phyloP scores from a whole-genome alignment of 2,113 vertebrate species.

The Chaetops frenatus region DNA sequence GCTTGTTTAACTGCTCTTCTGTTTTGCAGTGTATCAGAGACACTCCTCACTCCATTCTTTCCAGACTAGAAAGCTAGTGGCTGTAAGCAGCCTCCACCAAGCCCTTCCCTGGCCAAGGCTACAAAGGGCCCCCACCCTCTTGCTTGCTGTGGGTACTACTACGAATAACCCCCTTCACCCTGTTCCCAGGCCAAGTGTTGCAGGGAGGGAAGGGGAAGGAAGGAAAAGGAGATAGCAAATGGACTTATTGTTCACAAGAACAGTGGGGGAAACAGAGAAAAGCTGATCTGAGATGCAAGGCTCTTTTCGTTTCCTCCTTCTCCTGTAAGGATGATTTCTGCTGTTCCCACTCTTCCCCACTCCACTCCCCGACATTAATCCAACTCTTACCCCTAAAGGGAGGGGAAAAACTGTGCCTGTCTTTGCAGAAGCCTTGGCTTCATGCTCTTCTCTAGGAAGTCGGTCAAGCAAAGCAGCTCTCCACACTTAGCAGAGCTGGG shows the following conservation, averaged over 20 bases:
- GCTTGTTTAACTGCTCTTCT: neutral
- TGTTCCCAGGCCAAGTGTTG: neutral
- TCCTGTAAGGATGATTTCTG: neutral
- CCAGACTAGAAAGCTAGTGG: neutral
- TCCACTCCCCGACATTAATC: neutral
- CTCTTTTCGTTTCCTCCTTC: neutral
- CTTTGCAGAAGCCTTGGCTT: neutral
- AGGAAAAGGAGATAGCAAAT: constrained; percentile 30
- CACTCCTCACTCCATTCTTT: neutral
- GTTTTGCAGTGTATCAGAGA: neutral
- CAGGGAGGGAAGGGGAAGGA: constrained; percentile 8
- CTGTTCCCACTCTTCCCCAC: neutral
- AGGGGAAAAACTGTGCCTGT: neutral
- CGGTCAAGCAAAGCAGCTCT: neutral
- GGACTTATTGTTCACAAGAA: neutral
- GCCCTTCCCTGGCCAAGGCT: neutral
- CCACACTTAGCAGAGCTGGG: neutral
- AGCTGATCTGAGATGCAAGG: neutral
- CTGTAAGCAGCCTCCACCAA: neutral
- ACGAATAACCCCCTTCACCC: neutral
- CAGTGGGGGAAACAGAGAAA: neutral
- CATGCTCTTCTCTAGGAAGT: neutral
- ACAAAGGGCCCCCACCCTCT: neutral
- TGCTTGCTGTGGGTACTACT: neutral
- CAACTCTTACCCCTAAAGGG: neutral